Evolutionary conservation across 1,140 invertebrate genomes (phyloP).

Genomic region (Myzus persicae): DNA sequence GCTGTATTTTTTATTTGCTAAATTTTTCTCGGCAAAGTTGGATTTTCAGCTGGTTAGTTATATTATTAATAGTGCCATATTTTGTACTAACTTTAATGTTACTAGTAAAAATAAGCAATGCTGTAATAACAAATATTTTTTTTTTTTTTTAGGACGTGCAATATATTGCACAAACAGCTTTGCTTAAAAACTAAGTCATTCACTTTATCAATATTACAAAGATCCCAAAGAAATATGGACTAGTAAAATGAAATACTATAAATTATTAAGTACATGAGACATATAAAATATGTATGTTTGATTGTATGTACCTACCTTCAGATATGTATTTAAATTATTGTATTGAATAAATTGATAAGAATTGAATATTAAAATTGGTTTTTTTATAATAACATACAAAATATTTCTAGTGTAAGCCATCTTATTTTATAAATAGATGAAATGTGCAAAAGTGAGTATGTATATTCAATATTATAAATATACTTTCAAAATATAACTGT

Average conservation of each 20-base stretch:
- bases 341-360: slow-evolving; percentile 28
- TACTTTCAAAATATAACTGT: not conserved
- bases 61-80: not conserved
- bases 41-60: not conserved
- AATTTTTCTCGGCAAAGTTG: too few relatives aligned
- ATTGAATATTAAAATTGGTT: not conserved
- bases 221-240: slow-evolving; percentile 39
- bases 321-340: slow-evolving; percentile 31
- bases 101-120: not conserved
- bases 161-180: slow-evolving; percentile 4
- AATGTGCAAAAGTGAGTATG: not conserved
- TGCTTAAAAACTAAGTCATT: not conserved
- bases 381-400: not conserved
- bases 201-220: slow-evolving; percentile 14
- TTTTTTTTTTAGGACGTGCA: slow-evolving; percentile 40
- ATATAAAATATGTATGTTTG: not conserved
- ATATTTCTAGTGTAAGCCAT: not conserved
- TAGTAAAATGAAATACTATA: slow-evolving; percentile 11
- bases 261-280: not conserved
- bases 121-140: not conserved
- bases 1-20: too few relatives aligned
- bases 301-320: not conserved
- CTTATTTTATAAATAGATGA: not conserved
- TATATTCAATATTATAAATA: not conserved
- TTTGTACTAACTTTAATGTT: not conserved